These are phyloP conservation scores for Drosophila melanica DNA, from an alignment of 1,140 invertebrate genomes.

Conservation along the genomic window DNA sequence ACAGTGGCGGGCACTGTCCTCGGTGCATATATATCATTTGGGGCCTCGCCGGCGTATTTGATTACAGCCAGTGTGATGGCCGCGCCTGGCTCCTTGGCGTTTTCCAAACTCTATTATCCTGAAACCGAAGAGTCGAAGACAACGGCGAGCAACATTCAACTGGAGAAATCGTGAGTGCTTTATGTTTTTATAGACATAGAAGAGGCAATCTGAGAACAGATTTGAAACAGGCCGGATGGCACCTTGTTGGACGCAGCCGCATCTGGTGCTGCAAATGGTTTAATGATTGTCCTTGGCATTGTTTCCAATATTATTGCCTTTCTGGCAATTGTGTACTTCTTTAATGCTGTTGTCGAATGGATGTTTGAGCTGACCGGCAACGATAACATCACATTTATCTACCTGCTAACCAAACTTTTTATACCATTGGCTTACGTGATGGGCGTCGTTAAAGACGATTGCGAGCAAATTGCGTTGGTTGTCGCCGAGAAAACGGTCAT, in stretches of 20 bases:
- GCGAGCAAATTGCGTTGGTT: constrained; percentile 89
- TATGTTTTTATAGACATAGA: not conserved
- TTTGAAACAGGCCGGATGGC: constrained; percentile 91
- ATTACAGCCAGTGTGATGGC: constrained; percentile 97
- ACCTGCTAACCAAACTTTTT: constrained; percentile 91
- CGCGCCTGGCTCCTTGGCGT: constrained; percentile 94
- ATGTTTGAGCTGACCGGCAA: constrained; percentile 89
- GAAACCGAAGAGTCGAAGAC: constrained; percentile 91
- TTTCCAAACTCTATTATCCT: constrained; percentile 94
- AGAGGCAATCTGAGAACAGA: too few species aligned
- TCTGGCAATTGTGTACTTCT: constrained; percentile 91
- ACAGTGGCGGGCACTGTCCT: constrained; percentile 95
- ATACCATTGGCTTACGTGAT: constrained; percentile 90
- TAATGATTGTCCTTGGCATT: constrained; percentile 92
- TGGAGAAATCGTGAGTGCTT: constrained; percentile 86
- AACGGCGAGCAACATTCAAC: constrained; percentile 86
- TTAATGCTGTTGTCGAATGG: constrained; percentile 92
- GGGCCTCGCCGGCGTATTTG: constrained; percentile 90
- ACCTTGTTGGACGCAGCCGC: constrained; percentile 94
- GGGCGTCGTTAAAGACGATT: constrained; percentile 90
- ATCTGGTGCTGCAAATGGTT: constrained; percentile 91
- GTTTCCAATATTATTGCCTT: constrained; percentile 96
- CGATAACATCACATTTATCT: constrained; percentile 86
- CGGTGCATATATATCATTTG: constrained; percentile 95
- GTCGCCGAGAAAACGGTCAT: constrained; percentile 94